Percentiles rank a stretch among this genome's conserved stretches.
These are phyloP conservation scores for Piezodorus guildinii DNA, from an alignment of 1,140 invertebrate species.

Conservation along the genomic window DNA sequence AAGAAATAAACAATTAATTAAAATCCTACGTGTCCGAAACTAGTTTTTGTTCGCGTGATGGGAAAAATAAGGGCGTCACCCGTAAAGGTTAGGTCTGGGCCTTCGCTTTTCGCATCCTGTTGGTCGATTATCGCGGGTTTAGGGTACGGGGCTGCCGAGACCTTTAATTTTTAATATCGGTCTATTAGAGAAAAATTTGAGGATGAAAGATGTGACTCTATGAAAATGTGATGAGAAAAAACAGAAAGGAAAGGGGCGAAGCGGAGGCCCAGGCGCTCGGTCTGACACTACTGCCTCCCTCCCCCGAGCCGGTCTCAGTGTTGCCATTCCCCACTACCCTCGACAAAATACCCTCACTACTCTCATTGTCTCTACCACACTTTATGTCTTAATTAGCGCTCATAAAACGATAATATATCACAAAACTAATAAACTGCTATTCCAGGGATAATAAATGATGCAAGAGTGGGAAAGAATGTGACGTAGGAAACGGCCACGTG, in stretches of 20 bases:
- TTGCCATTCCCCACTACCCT: not conserved
- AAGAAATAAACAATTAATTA: not conserved
- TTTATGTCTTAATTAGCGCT: too few relatives aligned
- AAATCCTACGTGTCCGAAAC: slow-evolving; percentile 1
- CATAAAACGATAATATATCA: too few relatives aligned
- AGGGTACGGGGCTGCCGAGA: slow-evolving; percentile 4
- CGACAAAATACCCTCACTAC: too few relatives aligned
- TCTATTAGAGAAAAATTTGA: not conserved
- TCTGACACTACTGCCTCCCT: slow-evolving; percentile 8
- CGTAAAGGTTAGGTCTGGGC: slow-evolving; percentile 10
- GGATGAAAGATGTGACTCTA: slow-evolving; percentile 1
- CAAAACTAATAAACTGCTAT: too few relatives aligned
- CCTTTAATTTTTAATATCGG: not conserved
- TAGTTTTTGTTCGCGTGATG: slow-evolving; percentile 8
- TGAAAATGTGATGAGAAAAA: slow-evolving; percentile 9
- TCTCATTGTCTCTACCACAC: too few relatives aligned
- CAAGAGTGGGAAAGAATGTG: too few relatives aligned
- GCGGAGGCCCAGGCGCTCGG: slow-evolving; percentile 9
- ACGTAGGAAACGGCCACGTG: too few relatives aligned
- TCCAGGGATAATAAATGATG: too few relatives aligned
- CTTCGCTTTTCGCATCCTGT: slow-evolving; percentile 12
- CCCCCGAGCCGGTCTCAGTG: not conserved
- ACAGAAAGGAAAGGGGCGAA: slow-evolving; percentile 13
- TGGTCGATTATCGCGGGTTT: not conserved
- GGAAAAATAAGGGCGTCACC: slow-evolving; percentile 12